These are phyloP conservation scores for Drosophila tripunctata DNA, from an alignment of 2,888 invertebrate genomes.

Conservation along the genomic window DNA sequence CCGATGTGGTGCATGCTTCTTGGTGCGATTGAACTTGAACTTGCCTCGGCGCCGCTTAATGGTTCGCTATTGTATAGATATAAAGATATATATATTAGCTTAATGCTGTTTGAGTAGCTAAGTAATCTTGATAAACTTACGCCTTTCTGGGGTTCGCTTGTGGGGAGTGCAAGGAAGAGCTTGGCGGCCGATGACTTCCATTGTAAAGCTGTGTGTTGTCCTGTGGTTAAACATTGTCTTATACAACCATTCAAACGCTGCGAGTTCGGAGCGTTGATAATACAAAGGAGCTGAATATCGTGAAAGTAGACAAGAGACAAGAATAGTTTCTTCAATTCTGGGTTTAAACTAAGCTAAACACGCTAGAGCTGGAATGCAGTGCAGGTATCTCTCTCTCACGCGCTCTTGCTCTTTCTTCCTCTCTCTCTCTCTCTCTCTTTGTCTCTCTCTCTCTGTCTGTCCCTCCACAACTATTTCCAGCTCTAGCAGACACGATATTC, in stretches of 20 bases:
- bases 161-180: conserved; percentile 86
- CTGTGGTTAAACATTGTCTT: conserved; percentile 85
- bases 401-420: too few relatives aligned
- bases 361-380: conserved; percentile 39
- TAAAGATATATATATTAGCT: too few relatives aligned
- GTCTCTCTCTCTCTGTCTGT: too few relatives aligned
- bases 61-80: conserved; percentile 73
- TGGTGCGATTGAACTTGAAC: conserved; percentile 94
- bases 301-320: conserved; percentile 73
- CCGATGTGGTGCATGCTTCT: conserved; percentile 92
- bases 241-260: conserved; percentile 85
- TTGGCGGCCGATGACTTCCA: conserved; percentile 86
- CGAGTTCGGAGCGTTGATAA: conserved; percentile 85
- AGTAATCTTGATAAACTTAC: too few relatives aligned
- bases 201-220: conserved; percentile 84
- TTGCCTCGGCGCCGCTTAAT: conserved; percentile 84
- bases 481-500: conserved; percentile 82
- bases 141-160: conserved; percentile 86
- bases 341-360: conserved; percentile 34
- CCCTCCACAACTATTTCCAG: too few relatives aligned
- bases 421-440: too few relatives aligned
- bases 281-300: conserved; percentile 85
- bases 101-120: too few relatives aligned
- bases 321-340: conserved; percentile 40
- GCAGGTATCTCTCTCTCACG: not conserved